Conservation (phyloP, 2,797 vertebrate genomes). For the Sebastes oblongus region DNA sequence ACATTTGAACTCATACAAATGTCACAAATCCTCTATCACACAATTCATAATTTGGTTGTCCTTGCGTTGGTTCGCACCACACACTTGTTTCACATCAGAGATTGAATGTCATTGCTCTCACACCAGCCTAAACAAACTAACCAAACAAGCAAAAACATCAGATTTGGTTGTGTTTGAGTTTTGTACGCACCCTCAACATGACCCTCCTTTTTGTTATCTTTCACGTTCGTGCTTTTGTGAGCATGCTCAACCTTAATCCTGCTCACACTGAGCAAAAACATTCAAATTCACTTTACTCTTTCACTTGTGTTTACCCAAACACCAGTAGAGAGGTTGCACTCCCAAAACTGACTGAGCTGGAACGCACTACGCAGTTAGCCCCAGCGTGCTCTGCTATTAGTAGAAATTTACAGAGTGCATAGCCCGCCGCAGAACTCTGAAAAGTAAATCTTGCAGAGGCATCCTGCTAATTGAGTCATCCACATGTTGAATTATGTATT, state of each 20-base stretch:
- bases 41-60: background rate
- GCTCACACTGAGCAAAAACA: background rate
- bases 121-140: background rate
- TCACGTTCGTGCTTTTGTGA: background rate
- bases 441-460: conserved; percentile 55
- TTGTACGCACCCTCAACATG: background rate
- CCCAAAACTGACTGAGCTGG: conserved; percentile 11
- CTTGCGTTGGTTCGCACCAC: background rate
- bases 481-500: conserved; percentile 78
- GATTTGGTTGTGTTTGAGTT: background rate
- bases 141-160: background rate
- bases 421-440: background rate
- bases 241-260: background rate
- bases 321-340: background rate
- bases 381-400: conserved; percentile 25
- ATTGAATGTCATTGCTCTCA: background rate
- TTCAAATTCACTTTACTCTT: background rate
- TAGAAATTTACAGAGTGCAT: conserved; percentile 25
- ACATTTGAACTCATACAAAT: background rate
- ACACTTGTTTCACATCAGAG: background rate
- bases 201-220: background rate
- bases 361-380: background rate
- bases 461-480: conserved; percentile 75
- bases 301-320: conserved; percentile 5
- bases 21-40: background rate